Conservation (phyloP, 2,797 vertebrate species). For the Acrossocheilus fasciatus region DNA sequence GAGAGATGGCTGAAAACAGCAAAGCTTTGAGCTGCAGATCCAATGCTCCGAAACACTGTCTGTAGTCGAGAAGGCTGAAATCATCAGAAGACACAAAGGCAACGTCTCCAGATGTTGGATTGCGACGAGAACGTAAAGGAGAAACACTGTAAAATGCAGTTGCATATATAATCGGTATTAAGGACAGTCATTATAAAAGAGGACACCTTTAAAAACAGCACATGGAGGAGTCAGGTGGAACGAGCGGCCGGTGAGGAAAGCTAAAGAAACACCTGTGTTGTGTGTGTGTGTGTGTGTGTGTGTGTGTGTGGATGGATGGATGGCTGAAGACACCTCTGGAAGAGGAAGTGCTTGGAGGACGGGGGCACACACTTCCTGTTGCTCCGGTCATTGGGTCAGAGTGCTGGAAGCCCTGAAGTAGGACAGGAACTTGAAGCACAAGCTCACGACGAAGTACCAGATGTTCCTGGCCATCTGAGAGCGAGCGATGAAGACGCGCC, state of each 20-base stretch:
- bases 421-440: conserved; percentile 96
- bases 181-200: conserved; percentile 68
- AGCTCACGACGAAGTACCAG: conserved; percentile 96
- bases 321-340: conserved; percentile 15
- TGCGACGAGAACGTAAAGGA: conserved; percentile 49
- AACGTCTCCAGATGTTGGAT: conserved; percentile 58
- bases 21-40: conserved; percentile 47
- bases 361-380: conserved; percentile 35
- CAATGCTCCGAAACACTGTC: conserved; percentile 62
- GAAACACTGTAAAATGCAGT: conserved; percentile 62
- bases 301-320: conserved; percentile 14
- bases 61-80: conserved; percentile 69
- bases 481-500: conserved; percentile 93
- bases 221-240: conserved; percentile 47
- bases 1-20: conserved; percentile 57
- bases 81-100: conserved; percentile 31
- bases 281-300: neutral
- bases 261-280: conserved; percentile 2
- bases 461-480: conserved; percentile 95
- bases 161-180: conserved; percentile 80
- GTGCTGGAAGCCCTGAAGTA: conserved; percentile 93
- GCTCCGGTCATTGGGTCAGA: conserved; percentile 76
- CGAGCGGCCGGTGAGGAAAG: conserved; percentile 48
- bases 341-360: neutral
- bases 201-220: conserved; percentile 43